Evolutionary conservation across 2,113 vertebrate species (phyloP).

Genomic region (Euleptes europaea): DNA sequence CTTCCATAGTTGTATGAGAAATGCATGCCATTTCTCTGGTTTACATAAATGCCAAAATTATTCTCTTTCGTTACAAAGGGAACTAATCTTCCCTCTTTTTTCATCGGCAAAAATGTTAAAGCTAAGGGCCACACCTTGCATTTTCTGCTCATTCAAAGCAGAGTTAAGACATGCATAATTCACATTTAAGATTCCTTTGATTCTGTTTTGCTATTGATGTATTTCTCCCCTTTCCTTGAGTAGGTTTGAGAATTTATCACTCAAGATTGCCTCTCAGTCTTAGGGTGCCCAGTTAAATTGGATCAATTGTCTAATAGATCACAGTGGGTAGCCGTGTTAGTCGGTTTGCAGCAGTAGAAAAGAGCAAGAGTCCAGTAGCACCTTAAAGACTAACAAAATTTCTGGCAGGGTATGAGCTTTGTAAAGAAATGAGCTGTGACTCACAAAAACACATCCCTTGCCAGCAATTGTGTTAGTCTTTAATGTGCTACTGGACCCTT

Average conservation of each 20-base stretch:
- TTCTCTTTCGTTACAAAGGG: conserved; percentile 49
- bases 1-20: conserved; percentile 59
- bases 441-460: too few species aligned
- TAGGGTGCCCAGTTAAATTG: conserved; percentile 61
- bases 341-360: too few species aligned
- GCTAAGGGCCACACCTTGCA: conserved; percentile 49
- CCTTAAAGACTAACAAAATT: too few species aligned
- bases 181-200: conserved; percentile 53
- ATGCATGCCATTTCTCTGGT: conserved; percentile 55
- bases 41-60: conserved; percentile 67
- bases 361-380: too few species aligned
- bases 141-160: conserved; percentile 51
- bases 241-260: conserved; percentile 41
- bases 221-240: conserved; percentile 48
- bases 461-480: too few species aligned
- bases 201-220: conserved; percentile 56
- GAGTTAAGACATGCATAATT: conserved; percentile 57
- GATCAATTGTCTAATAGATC: conserved; percentile 55
- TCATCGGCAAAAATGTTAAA: conserved; percentile 44
- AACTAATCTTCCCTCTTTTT: conserved; percentile 53
- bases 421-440: too few species aligned
- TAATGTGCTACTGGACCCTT: too few species aligned
- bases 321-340: too few species aligned
- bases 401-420: too few species aligned
- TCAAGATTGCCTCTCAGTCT: conserved; percentile 63